phyloP scores from a whole-genome alignment of 2,888 invertebrate species.

The Uloborus plumipes region DNA sequence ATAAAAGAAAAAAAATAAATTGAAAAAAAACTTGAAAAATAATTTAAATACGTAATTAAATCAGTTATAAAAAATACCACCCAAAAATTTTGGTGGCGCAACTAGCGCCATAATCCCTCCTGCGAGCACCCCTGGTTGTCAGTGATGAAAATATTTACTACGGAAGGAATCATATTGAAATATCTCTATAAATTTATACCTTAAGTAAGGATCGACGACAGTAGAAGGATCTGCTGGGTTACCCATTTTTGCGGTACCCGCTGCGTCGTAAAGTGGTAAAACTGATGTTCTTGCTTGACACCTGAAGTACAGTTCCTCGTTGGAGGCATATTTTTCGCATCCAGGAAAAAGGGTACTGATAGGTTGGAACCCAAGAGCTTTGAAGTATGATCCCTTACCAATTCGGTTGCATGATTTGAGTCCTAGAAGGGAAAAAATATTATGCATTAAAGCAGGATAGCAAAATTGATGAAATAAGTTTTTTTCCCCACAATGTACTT shows the following conservation, averaged over 20 bases:
- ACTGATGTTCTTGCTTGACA: slow-evolving; percentile 2
- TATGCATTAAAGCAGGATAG: no score
- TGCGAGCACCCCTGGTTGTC: no score
- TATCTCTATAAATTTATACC: neutral
- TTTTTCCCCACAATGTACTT: no score
- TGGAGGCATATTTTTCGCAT: neutral
- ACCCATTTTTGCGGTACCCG: slow-evolving; percentile 23
- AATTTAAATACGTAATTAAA: no score
- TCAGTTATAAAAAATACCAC: no score
- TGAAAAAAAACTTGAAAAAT: no score
- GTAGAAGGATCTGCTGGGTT: slow-evolving; percentile 23
- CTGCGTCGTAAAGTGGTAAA: neutral
- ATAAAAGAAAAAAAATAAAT: no score
- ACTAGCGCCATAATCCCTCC: no score
- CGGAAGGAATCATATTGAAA: no score
- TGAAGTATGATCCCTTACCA: neutral
- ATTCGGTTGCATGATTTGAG: slow-evolving; percentile 12
- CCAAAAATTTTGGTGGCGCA: no score
- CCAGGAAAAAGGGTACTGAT: slow-evolving; percentile 6
- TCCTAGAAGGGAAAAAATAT: neutral
- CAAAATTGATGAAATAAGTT: no score
- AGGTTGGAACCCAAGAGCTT: slow-evolving; percentile 1
- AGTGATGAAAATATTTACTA: no score
- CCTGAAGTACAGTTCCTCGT: slow-evolving; percentile 6
- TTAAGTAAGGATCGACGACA: slow-evolving; percentile 26